Evolutionary conservation across 2,888 invertebrate species (phyloP), one percentile per base, ranked within the genome.

Genomic region (Pasiphila rectangulata): DNA sequence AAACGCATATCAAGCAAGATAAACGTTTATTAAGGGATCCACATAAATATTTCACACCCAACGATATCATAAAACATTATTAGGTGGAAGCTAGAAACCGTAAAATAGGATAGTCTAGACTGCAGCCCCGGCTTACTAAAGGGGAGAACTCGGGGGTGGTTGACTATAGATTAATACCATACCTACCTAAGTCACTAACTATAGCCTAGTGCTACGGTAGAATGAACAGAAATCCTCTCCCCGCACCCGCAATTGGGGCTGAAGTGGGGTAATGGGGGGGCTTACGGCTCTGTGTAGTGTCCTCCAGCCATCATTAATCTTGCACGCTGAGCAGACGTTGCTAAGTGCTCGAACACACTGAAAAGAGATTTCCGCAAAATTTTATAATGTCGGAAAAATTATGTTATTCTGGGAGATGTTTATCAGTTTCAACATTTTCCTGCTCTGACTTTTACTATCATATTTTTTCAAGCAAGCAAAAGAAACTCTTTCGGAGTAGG

Each of bases 271-370:
- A 2, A 7, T 10, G 15, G 20, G 20, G 21, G 10, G 29, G 21
- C 24, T 10, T 12, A 10, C 20, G 53, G 41, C 53, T 64, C 67
- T 67, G 69, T 67, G 56, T 72, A 66, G 63, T 76, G 72, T 81
- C 77, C 65, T 77, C 72, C 68, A 61, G 72, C 67, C 65, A 78
- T 79, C 83, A 85, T 87, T 87, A 87, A 87, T 87, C 86, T 87
- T 86, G 69, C 70, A 74, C 71, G 74, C 57, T 63, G 71, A 73
- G 75, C 77, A 82, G 82, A 82, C 83, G 65, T 59, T 66, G 54
- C 43, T 51, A 46, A 51, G 47, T 48, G 54, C 56, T 53, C 68
- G 45, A 55, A 51, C 55, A 53, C 40, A 24, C 41, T 44, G 51
- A 51, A 47, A 55, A 54, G 37, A 55, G 45, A 52, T 51, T 47